Evolutionary conservation across 2,113 vertebrate species (phyloP), one percentile per base, ranked within the genome.

Genomic region (Tragelaphus buxtoni): DNA sequence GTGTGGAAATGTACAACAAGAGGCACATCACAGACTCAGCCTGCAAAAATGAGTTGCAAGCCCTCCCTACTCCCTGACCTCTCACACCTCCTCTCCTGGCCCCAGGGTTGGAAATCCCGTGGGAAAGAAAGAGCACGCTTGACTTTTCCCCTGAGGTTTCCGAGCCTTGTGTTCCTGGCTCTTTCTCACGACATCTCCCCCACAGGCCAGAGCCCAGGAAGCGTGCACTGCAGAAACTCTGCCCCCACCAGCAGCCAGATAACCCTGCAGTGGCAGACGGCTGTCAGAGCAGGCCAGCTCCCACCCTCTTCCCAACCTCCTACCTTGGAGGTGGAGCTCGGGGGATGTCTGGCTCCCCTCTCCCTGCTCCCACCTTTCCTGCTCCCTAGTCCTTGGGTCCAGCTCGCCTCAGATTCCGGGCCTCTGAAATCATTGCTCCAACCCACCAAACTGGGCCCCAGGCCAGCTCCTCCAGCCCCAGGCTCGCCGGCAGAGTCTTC

Each of bases 401-500:
- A 55, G 47, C 77, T 95, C 18, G 85, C 76, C 88, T 92, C 1
- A 47, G 94, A 98, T 98, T 97, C 98, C 61, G 2, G 30, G 84
- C 95, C 95, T 97, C 97, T 97, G 97, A 98, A 97, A 96, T 97
- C 97, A 98, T 97, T 94, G 87, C 55, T 90, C 79, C 92, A 58
- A 88, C 96, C 90, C 95, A 96, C 85, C 35, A 65, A 65, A 79
- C 96, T 83, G 95, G 84, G 96, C 63, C 60, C 61, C 32, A 16
- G 7, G 94, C 96, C 96, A 95, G 84, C 89, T 96, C 76, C 58
- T 95, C 18, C 60, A 83, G 45, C 49, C 49, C 95, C 90, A 39
- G 79, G 79, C 88, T 97, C 5, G 7, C 65, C 79, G 39, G 82
- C 96, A 96, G 90, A 96, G 56, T 80, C 94, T 96, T 97, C 81